Conservation (phyloP, 2,797 vertebrate genomes). For the Parambassis ranga region DNA sequence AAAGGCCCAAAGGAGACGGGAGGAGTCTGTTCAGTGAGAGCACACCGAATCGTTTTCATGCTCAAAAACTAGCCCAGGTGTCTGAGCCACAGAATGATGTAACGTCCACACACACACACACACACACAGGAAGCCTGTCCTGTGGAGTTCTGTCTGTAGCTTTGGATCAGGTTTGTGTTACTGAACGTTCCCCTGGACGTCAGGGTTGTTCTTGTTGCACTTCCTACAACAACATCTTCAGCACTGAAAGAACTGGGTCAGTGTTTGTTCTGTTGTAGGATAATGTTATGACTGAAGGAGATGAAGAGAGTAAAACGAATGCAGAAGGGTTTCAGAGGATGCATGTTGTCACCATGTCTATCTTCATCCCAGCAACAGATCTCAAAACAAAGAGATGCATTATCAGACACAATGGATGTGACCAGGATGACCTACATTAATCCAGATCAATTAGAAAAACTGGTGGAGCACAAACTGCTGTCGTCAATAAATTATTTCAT, state of each 20-base stretch:
- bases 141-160: slow-evolving; percentile 17
- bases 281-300: not conserved
- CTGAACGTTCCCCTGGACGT: slow-evolving; percentile 56
- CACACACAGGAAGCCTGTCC: slow-evolving; percentile 31
- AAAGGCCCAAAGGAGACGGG: slow-evolving; percentile 28
- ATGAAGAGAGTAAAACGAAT: not conserved
- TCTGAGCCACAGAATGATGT: slow-evolving; percentile 47
- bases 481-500: no score
- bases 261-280: not conserved
- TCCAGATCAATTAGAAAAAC: slow-evolving; percentile 11
- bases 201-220: slow-evolving; percentile 23
- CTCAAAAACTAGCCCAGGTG: slow-evolving; percentile 56
- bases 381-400: not conserved
- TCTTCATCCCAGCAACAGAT: not conserved
- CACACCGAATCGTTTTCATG: slow-evolving; percentile 42
- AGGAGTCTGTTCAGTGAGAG: slow-evolving; percentile 25
- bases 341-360: not conserved
- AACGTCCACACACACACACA: slow-evolving; percentile 19
- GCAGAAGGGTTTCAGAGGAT: no score
- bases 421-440: not conserved
- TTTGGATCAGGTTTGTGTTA: slow-evolving; percentile 38
- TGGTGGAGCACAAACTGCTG: not conserved
- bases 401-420: not conserved
- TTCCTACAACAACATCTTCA: slow-evolving; percentile 40
- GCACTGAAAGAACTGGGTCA: slow-evolving; percentile 12